phyloP scores from a whole-genome alignment of 1,140 invertebrate species.

The Drosophila willistoni region DNA sequence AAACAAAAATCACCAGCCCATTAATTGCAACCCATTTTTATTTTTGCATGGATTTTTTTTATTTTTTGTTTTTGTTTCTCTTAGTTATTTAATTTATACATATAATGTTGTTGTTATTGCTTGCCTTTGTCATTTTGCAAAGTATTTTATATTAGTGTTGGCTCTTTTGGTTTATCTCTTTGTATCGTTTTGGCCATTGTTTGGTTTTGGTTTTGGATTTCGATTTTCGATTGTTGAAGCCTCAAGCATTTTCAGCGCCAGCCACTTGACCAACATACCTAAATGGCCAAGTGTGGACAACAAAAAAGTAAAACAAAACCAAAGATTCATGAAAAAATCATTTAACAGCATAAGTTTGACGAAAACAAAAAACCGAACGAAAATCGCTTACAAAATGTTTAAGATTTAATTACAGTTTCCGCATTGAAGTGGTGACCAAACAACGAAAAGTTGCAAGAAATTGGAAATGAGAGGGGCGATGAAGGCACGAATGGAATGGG shows the following conservation, averaged over 20 bases:
- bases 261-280: conserved; percentile 77
- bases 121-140: conserved; percentile 53
- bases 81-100: conserved; percentile 6
- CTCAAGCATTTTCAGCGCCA: conserved; percentile 52
- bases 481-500: background rate
- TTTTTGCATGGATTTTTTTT: conserved; percentile 36
- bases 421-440: conserved; percentile 47
- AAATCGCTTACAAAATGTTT: conserved; percentile 78
- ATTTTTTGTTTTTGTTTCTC: background rate
- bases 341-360: conserved; percentile 49
- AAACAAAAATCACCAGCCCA: conserved; percentile 50
- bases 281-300: conserved; percentile 53
- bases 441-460: background rate
- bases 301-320: conserved; percentile 18
- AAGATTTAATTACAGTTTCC: conserved; percentile 78
- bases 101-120: conserved; percentile 30
- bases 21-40: conserved; percentile 42
- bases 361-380: conserved; percentile 35
- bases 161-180: conserved; percentile 56
- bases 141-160: conserved; percentile 59
- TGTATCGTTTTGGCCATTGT: conserved; percentile 59
- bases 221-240: conserved; percentile 20
- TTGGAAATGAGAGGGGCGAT: background rate
- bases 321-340: conserved; percentile 42
- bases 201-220: conserved; percentile 35